A percentile compares a stretch with the other conserved stretches of the same genome.
These are phyloP conservation scores for Ernsta delagoae DNA, from an alignment of 2,888 invertebrate species.

Conservation along the genomic window DNA sequence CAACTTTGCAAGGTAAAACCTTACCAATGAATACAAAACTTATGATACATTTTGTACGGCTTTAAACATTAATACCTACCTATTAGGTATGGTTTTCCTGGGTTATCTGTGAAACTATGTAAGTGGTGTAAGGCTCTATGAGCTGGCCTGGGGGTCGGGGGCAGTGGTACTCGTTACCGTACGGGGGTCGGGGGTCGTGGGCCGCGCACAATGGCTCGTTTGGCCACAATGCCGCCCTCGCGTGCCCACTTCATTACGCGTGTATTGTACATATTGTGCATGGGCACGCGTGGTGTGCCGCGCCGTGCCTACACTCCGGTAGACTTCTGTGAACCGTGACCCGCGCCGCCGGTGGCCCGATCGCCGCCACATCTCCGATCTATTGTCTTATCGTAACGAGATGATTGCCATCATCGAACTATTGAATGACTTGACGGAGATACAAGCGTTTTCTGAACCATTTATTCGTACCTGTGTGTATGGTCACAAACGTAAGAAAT, in stretches of 20 bases:
- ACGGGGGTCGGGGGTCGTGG: conserved; percentile 72
- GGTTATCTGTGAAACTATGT: too few species aligned
- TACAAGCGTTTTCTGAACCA: too few species aligned
- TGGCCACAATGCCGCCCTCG: conserved; percentile 80
- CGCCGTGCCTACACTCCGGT: conserved; percentile 36
- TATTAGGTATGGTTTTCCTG: too few species aligned
- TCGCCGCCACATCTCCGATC: conserved; percentile 48
- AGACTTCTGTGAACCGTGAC: conserved; percentile 56
- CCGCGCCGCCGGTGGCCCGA: conserved; percentile 59
- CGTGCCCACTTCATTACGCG: conserved; percentile 83
- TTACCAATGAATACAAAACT: too few species aligned
- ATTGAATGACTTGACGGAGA: too few species aligned
- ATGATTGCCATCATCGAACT: too few species aligned
- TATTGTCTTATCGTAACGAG: conserved; percentile 34
- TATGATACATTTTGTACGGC: too few species aligned
- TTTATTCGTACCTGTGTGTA: too few species aligned
- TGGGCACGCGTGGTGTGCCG: not conserved
- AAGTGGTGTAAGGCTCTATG: too few species aligned
- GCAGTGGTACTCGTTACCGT: conserved; percentile 28
- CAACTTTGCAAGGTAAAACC: too few species aligned
- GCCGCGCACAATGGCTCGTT: conserved; percentile 75
- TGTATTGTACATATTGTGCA: conserved; percentile 64
- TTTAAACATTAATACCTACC: too few species aligned
- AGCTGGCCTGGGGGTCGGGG: conserved; percentile 44
- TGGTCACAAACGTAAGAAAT: too few species aligned